Evolutionary conservation across 2,797 vertebrate species (phyloP), one percentile per base, ranked within the genome.

Genomic region (Oceanodroma leucorhoa): DNA sequence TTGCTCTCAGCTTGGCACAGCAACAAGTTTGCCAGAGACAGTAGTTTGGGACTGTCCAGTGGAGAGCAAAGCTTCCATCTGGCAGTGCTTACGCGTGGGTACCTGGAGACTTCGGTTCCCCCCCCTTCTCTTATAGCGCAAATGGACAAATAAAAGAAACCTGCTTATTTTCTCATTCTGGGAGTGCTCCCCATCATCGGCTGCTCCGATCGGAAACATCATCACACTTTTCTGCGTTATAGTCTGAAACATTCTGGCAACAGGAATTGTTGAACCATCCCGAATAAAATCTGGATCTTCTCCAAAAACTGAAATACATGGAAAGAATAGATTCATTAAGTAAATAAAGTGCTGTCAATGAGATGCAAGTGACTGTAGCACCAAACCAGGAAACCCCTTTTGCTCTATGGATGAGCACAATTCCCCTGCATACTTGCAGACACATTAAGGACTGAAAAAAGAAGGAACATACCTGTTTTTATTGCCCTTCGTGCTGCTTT

Each of bases 151-250:
- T 72, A n/a, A 58, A 50, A 69, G 16, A 94, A 43, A 99, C 99
- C 99, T 99, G 98, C 98, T 99, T 72, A 99, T 99, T 85, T 99
- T 99, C 98, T 99, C 99, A 1, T 99, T 99, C 97, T 99, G 99
- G 36, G 99, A 99, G 91, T 99, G 99, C 32, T 99, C 98, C 6
- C 98, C 99, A 1, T 99, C 99, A n/a, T 99, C 99, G 0, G 98
- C 98, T 24, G 98, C 98, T n/a, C 99, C 99, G 2, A 99, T 98
- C 0, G 98, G 99, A 81, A 99, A 84, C 99, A 99, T 99, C 96
- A 99, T 98, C 97, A 99, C 98, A 65, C 97, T 98, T 96, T 99
- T 99, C 40, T 97, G 97, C 0, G 94, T 98, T 82, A 98, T 92
- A 5, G 98, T 98, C 97, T 99, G 98, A 93, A 99, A 98, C 34